Conservation (phyloP, 2,888 invertebrate genomes). For the Helicoverpa assulta region DNA sequence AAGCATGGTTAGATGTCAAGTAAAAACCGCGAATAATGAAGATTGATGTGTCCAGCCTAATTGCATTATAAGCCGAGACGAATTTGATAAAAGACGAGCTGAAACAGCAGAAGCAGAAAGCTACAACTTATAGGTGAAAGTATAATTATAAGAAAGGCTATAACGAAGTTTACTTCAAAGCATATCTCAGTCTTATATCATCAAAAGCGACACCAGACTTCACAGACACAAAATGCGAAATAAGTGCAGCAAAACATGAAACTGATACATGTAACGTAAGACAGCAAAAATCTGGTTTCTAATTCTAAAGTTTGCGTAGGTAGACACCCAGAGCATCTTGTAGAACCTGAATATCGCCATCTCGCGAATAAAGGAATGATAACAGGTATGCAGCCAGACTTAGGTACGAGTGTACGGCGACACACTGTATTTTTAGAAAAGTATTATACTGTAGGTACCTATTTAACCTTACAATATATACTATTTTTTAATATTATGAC, state of each 20-base stretch:
- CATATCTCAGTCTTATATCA: neutral
- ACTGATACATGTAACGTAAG: constrained; percentile 48
- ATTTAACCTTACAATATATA: neutral
- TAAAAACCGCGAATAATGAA: constrained; percentile 36
- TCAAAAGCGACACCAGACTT: neutral
- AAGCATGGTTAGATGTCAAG: constrained; percentile 17
- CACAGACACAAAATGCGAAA: neutral
- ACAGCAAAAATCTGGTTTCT: constrained; percentile 52
- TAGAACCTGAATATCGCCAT: constrained; percentile 50
- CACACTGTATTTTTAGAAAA: constrained; percentile 27
- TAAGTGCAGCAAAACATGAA: constrained; percentile 16
- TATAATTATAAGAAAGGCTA: neutral
- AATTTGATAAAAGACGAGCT: constrained; percentile 47
- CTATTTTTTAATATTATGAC: neutral
- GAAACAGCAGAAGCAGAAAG: constrained; percentile 19
- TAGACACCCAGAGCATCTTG: constrained; percentile 42
- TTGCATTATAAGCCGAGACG: constrained; percentile 45
- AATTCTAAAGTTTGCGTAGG: constrained; percentile 57
- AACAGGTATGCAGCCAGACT: constrained; percentile 29
- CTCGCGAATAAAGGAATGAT: constrained; percentile 49
- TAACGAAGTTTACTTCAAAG: neutral
- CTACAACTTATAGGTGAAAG: constrained; percentile 20
- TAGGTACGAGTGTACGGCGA: constrained; percentile 28
- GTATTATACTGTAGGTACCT: neutral
- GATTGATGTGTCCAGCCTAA: constrained; percentile 47